A percentile compares a stretch with the other conserved stretches of the same genome.
Evolutionary conservation across 1,140 invertebrate genomes (phyloP).

Genomic region (Zaprionus lachaisei): DNA sequence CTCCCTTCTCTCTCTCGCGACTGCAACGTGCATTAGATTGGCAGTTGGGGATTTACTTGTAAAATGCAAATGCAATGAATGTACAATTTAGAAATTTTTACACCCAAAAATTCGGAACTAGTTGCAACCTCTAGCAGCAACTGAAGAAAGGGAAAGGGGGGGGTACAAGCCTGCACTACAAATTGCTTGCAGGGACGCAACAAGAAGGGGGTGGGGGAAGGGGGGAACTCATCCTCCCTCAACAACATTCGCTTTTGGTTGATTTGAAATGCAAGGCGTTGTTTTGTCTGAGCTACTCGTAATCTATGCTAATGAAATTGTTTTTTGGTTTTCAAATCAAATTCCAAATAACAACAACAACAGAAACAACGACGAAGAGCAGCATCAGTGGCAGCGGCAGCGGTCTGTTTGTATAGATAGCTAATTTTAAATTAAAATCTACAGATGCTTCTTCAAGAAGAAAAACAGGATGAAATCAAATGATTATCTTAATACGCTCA

Average conservation of each 20-base stretch:
- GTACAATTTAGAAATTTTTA: slow-evolving; percentile 82
- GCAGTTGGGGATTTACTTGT: slow-evolving; percentile 82
- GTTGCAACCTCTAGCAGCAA: slow-evolving; percentile 34
- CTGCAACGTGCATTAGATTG: slow-evolving; percentile 81
- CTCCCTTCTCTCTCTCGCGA: slow-evolving; percentile 12
- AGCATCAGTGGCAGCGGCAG: slow-evolving; percentile 12
- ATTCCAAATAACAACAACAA: slow-evolving; percentile 50
- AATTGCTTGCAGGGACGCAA: slow-evolving; percentile 11
- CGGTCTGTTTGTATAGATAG: neutral
- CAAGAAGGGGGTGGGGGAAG: neutral
- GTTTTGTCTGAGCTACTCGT: slow-evolving; percentile 75
- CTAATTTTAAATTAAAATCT: slow-evolving; percentile 4
- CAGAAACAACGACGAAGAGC: slow-evolving; percentile 17
- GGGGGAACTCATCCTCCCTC: neutral
- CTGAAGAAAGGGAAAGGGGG: neutral
- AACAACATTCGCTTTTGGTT: slow-evolving; percentile 57
- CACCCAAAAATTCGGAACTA: slow-evolving; percentile 57
- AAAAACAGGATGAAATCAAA: slow-evolving; percentile 2
- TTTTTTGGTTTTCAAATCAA: slow-evolving; percentile 74
- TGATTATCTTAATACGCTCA: slow-evolving; percentile 1
- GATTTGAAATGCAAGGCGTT: slow-evolving; percentile 76
- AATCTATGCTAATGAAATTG: slow-evolving; percentile 82
- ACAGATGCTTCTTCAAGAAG: neutral
- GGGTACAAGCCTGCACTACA: slow-evolving; percentile 21
- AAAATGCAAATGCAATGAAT: slow-evolving; percentile 83